Evolutionary conservation across 2,888 invertebrate genomes (phyloP).

Genomic region (Pseudococcus viburni): DNA sequence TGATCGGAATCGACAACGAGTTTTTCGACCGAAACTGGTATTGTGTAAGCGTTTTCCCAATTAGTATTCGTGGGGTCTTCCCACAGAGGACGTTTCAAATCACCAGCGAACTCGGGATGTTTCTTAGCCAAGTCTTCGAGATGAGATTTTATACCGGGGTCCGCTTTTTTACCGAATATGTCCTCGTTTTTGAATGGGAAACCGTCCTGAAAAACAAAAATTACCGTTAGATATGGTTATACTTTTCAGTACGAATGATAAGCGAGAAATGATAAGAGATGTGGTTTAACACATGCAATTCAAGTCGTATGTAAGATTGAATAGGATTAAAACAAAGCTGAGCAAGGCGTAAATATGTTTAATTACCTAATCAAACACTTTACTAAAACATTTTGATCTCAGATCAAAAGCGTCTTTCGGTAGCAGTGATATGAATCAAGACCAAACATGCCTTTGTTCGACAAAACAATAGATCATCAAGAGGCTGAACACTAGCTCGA

Average conservation of each 20-base stretch:
- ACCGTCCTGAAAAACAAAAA: conserved; percentile 72
- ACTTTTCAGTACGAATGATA: neutral
- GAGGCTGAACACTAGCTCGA: neutral
- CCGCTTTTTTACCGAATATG: conserved; percentile 69
- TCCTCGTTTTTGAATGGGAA: conserved; percentile 79
- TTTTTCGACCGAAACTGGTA: conserved; percentile 62
- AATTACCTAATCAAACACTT: conserved; percentile 6
- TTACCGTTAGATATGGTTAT: neutral
- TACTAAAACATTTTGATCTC: conserved; percentile 1
- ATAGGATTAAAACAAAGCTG: neutral
- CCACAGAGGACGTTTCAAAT: conserved; percentile 74
- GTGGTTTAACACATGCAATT: neutral
- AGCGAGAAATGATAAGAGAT: neutral
- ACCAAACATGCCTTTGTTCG: neutral
- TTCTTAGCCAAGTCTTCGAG: conserved; percentile 81
- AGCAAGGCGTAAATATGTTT: neutral
- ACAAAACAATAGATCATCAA: neutral
- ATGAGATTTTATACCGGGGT: conserved; percentile 73
- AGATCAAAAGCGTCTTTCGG: neutral
- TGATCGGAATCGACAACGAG: neutral
- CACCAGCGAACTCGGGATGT: conserved; percentile 83
- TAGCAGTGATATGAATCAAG: neutral
- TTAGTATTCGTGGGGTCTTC: conserved; percentile 59
- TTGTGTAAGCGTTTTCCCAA: conserved; percentile 62
- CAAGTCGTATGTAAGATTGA: neutral